phyloP scores from a whole-genome alignment of 23 tunicate species.

The Styela clava region DNA sequence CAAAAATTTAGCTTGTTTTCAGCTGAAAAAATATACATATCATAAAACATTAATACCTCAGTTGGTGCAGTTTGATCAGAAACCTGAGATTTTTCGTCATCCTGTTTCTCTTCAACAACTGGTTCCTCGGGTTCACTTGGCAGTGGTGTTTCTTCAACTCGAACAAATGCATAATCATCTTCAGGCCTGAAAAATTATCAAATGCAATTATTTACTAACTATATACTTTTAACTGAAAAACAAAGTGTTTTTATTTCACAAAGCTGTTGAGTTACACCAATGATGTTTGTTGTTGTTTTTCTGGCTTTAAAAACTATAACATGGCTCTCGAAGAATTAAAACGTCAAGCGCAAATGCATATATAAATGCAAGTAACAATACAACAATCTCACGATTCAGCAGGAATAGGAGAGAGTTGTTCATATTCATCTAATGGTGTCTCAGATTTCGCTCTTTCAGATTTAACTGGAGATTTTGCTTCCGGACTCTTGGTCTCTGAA shows the following conservation, averaged over 20 bases:
- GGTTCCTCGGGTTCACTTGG: slow-evolving; percentile 34
- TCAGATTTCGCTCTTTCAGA: background rate
- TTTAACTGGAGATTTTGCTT: background rate
- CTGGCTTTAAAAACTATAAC: too few species aligned
- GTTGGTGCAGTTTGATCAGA: slow-evolving; percentile 48
- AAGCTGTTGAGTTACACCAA: too few species aligned
- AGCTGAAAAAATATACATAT: too few species aligned
- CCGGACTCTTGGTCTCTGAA: background rate
- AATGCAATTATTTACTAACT: background rate
- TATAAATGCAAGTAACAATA: too few species aligned
- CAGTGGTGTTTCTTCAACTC: slow-evolving; percentile 74
- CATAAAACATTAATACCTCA: too few species aligned
- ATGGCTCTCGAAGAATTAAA: too few species aligned
- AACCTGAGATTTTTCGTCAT: slow-evolving; percentile 63
- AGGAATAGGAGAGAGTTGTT: slow-evolving; percentile 22
- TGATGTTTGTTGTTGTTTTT: too few species aligned
- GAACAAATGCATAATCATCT: slow-evolving; percentile 74
- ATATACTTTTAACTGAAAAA: too few species aligned
- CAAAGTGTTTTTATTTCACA: too few species aligned
- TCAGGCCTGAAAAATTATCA: slow-evolving; percentile 43
- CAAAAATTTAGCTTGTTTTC: too few species aligned
- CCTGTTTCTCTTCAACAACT: slow-evolving; percentile 26
- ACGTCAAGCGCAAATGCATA: too few species aligned
- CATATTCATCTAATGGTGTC: slow-evolving; percentile 2
- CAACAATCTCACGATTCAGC: slow-evolving; percentile 23